phyloP scores from a whole-genome alignment of 2,888 invertebrate species.

The Orgyia antiqua region DNA sequence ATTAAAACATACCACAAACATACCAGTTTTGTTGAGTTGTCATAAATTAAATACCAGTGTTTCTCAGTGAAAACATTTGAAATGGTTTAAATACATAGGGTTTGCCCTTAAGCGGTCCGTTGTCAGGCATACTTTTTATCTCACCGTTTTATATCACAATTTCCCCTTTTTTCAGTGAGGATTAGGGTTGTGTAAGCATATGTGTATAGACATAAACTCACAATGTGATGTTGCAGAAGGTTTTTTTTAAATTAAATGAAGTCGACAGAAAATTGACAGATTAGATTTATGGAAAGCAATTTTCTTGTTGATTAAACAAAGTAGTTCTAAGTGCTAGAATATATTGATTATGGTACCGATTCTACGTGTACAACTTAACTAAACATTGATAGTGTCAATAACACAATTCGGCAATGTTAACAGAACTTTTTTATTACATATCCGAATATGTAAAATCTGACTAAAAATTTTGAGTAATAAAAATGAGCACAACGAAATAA shows the following conservation, averaged over 20 bases:
- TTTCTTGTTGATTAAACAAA: too few species aligned
- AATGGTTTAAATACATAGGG: slow-evolving; percentile 30
- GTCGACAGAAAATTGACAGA: slow-evolving; percentile 4
- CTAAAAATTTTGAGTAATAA: too few species aligned
- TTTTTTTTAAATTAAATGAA: slow-evolving; percentile 19
- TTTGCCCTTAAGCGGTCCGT: slow-evolving; percentile 25
- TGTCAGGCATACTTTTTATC: slow-evolving; percentile 34
- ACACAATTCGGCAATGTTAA: too few species aligned
- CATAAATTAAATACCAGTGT: slow-evolving; percentile 26
- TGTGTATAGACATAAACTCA: slow-evolving; percentile 15
- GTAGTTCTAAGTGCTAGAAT: too few species aligned
- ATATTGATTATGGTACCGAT: too few species aligned
- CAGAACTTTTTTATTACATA: too few species aligned
- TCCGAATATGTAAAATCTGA: too few species aligned
- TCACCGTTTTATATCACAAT: slow-evolving; percentile 58
- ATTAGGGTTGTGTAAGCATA: slow-evolving; percentile 21
- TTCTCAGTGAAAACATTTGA: slow-evolving; percentile 30
- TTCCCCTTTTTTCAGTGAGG: slow-evolving; percentile 36
- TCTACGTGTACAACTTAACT: too few species aligned
- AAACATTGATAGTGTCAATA: too few species aligned
- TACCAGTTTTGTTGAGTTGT: slow-evolving; percentile 10
- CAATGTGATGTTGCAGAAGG: slow-evolving; percentile 7
- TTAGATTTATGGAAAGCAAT: too few species aligned
- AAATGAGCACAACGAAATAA: too few species aligned
- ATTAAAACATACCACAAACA: too few species aligned